phyloP scores from a whole-genome alignment of 1,140 invertebrate species.

The Apis mellifera region Amel_HAv3.1 CM009933.2:1869001-1869500 shows the following conservation, averaged over 20 bases:
- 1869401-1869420: background rate
- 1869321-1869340: background rate
- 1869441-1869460: too few species aligned
- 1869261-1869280: slow-evolving; percentile 6
- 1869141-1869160: background rate
- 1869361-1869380: background rate
- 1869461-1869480: too few species aligned
- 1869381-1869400: background rate
- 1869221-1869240: slow-evolving; percentile 4
- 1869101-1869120: background rate
- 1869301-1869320: slow-evolving; percentile 26
- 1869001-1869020: background rate
- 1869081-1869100: background rate
- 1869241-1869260: slow-evolving; percentile 29
- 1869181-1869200: slow-evolving; percentile 8
- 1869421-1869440: background rate
- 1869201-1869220: background rate
- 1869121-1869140: background rate
- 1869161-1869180: slow-evolving; percentile 13
- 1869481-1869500: too few species aligned
- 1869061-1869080: background rate
- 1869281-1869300: slow-evolving; percentile 12
- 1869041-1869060: background rate
- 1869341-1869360: background rate
- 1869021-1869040: too few species aligned